A percentile compares a stretch with the other conserved stretches of the same genome.
These are phyloP conservation scores for Aphelenchoides avenae DNA, from an alignment of 1,140 invertebrate species.

Conservation along the genomic window DNA sequence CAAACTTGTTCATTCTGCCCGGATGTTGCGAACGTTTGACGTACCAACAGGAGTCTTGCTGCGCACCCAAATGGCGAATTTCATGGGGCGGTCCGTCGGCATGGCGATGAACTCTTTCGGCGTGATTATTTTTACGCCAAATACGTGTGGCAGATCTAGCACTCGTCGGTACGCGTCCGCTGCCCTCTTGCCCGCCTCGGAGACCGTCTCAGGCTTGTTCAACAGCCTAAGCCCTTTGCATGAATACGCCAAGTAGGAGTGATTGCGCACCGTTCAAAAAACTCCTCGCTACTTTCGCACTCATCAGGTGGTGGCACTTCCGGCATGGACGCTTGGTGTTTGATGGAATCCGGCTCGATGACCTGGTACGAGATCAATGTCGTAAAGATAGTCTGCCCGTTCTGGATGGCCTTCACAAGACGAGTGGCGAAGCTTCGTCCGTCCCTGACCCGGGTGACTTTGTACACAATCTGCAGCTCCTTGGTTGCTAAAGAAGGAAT, in stretches of 20 bases:
- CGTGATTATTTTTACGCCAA: conserved; percentile 8
- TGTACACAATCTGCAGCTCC: conserved; percentile 57
- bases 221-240: conserved; percentile 20
- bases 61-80: conserved; percentile 28
- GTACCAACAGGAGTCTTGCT: conserved; percentile 29
- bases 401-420: conserved; percentile 38
- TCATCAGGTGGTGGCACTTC: conserved; percentile 35
- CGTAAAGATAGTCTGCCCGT: conserved; percentile 36
- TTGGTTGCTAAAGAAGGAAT: too few species aligned
- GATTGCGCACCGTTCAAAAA: conserved; percentile 31
- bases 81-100: conserved; percentile 23
- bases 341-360: conserved; percentile 12
- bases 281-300: conserved; percentile 42
- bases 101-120: conserved; percentile 23
- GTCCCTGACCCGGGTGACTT: conserved; percentile 59
- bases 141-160: conserved; percentile 12
- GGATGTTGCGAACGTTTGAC: too few species aligned
- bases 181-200: conserved; percentile 15
- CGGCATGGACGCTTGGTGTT: conserved; percentile 34
- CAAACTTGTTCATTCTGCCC: too few species aligned
- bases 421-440: conserved; percentile 49
- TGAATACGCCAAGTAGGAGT: background rate
- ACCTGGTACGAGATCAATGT: conserved; percentile 39
- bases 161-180: conserved; percentile 25
- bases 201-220: conserved; percentile 25